Evolutionary conservation across 2,797 vertebrate species (phyloP), one percentile per base, ranked within the genome.

Genomic region (Hipposideros larvatus): DNA sequence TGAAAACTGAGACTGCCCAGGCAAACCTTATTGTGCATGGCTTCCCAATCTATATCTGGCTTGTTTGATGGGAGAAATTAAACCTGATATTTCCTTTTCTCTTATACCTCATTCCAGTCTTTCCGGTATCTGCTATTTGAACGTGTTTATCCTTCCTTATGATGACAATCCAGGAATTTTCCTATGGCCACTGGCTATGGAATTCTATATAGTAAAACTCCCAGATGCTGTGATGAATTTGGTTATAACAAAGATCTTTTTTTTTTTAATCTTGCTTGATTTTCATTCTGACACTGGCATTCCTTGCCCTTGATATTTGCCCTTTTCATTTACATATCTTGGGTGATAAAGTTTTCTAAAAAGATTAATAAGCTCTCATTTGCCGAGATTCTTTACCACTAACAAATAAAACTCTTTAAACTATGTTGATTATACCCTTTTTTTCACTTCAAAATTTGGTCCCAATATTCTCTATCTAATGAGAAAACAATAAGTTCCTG

Each of bases 361-460:
- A 74, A 66, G n/a, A 90, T 61, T 80, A 74, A 93, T 61, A 80
- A 96, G 9, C 22, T 82, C 2, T 57, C 34, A 82, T 48, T 94
- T 71, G 55, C 41, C 15, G 79, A 79, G 77, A 87, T 92, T 11
- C 26, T 83, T 90, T 87, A 66, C 21, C 24, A 63, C 1, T 22
- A 61, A 82, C 14, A 87, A 84, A 68, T 11, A 74, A 75, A 94
- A 28, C 8, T 86, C 61, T 61, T 75, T 48, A 90, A 92, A 84
- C 41, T 59, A 65, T 80, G 41, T 3, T 74, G 8, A 82, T 71
- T 6, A 48, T 85, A 71, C 37, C 48, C 41, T 28, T 41, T 65
- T 65, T 96, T 92, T 66, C 28, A 68, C 22, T 83, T 90, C 43
- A 97, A 46, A 87, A 74, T 75, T 82, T 88, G 31, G 31, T 34